Evolutionary conservation across 1,140 invertebrate genomes (phyloP).

Genomic region (Leptinotarsa lineolata): DNA sequence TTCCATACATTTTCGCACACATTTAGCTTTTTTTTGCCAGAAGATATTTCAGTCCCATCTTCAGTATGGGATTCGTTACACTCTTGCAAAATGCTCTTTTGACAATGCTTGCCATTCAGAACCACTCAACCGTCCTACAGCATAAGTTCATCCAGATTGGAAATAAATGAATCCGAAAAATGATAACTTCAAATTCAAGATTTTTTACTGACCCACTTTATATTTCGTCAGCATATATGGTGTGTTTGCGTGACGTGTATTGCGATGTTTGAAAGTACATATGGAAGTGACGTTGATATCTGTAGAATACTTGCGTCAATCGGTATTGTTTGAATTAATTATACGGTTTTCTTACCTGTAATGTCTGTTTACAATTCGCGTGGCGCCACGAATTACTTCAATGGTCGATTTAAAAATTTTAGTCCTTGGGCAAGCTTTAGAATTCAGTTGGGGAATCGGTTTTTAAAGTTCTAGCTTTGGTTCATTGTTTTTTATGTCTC

Average conservation of each 20-base stretch:
- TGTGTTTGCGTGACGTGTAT: background rate
- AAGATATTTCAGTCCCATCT: too few species aligned
- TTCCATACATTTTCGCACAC: too few species aligned
- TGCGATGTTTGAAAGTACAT: background rate
- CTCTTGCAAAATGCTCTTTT: too few species aligned
- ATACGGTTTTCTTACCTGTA: constrained; percentile 1
- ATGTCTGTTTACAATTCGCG: background rate
- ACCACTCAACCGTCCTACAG: too few species aligned
- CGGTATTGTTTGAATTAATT: constrained; percentile 6
- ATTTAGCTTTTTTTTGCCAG: too few species aligned
- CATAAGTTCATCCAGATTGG: too few species aligned
- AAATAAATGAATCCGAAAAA: too few species aligned
- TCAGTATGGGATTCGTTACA: too few species aligned
- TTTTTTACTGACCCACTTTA: background rate
- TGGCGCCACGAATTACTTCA: constrained; percentile 1
- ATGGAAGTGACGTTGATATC: constrained; percentile 5
- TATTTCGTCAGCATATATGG: background rate
- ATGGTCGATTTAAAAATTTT: constrained; percentile 7
- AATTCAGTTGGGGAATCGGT: background rate
- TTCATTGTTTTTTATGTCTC: too few species aligned
- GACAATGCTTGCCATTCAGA: too few species aligned
- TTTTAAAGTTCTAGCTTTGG: too few species aligned
- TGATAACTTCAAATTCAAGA: too few species aligned
- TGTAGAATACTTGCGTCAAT: constrained; percentile 6
- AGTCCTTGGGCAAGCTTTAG: background rate